These are phyloP conservation scores for Sebastes fasciatus DNA, from an alignment of 2,113 vertebrate genomes.

Conservation along the genomic window DNA sequence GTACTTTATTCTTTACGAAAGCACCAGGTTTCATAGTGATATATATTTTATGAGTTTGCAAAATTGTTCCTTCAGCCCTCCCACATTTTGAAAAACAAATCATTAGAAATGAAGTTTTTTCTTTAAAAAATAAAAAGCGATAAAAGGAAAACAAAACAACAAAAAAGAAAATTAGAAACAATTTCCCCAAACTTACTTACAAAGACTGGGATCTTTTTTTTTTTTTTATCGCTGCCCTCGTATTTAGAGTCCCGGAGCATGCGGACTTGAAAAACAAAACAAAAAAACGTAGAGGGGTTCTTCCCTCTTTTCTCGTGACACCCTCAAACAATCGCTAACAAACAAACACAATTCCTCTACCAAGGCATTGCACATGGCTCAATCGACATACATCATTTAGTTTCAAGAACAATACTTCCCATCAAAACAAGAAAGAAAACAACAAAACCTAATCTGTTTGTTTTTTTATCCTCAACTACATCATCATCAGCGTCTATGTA, in stretches of 20 bases:
- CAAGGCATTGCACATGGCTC: constrained; percentile 93
- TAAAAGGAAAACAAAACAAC: constrained; percentile 53
- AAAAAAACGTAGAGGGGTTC: constrained; percentile 79
- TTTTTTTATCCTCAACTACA: constrained; percentile 70
- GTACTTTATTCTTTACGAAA: constrained; percentile 89
- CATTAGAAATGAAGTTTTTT: constrained; percentile 79
- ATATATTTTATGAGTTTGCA: constrained; percentile 84
- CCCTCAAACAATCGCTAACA: constrained; percentile 89
- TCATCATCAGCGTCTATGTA: constrained; percentile 56
- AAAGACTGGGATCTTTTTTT: constrained; percentile 83
- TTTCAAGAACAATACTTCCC: constrained; percentile 88
- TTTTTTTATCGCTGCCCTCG: constrained; percentile 77
- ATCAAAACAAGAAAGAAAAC: constrained; percentile 84
- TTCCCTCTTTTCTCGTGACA: constrained; percentile 75
- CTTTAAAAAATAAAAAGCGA: constrained; percentile 67
- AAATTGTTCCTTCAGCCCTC: constrained; percentile 89
- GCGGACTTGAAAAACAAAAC: constrained; percentile 85
- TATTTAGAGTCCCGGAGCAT: constrained; percentile 89
- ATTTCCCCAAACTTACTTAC: constrained; percentile 84
- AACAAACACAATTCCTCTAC: constrained; percentile 89
- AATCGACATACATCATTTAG: constrained; percentile 88
- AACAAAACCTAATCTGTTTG: constrained; percentile 78
- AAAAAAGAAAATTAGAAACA: constrained; percentile 72
- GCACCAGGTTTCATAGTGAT: constrained; percentile 88
- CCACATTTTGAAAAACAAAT: constrained; percentile 82